Base-by-base conservation (phyloP, 1,140 invertebrate species). In the Zelostemma sp. region DNA sequence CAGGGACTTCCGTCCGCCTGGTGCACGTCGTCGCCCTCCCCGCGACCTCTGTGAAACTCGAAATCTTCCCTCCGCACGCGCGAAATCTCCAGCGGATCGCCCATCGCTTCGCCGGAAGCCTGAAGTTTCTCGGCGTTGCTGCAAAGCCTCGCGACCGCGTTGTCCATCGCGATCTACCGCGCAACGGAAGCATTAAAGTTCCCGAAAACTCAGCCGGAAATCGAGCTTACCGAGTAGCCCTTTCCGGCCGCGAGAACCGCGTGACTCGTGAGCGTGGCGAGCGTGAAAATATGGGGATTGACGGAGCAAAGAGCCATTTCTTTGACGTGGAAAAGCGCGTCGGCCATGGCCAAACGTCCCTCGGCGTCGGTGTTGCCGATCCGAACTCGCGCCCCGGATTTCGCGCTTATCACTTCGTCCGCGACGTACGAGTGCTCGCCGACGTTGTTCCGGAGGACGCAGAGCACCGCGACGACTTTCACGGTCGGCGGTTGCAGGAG, bases 221-320 rank as follows among this genome's bases (percentile, higher is more conserved):
- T n/a, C n/a, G n/a, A n/a, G n/a, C n/a, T n/a, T n/a, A n/a, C n/a
- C n/a, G n/a, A n/a, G n/a, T n/a, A n/a, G n/a, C n/a, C n/a, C n/a
- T n/a, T n/a, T n/a, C n/a, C n/a, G n/a, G n/a, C n/a, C n/a, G n/a
- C n/a, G n/a, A n/a, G n/a, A n/a, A n/a, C n/a, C n/a, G n/a, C n/a
- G n/a, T n/a, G n/a, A n/a, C n/a, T n/a, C n/a, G n/a, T n/a, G 41
- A 99, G 84, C 1, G 97, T 99, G 11, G 97, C 97, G 75, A 99
- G 91, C 0, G 97, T 99, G 72, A 97, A 95, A 14, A 99, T 85
- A 85, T 97, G 93, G 0, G 97, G 95, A 76, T 94, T 91, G 8
- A 91, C 83, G 54, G 90, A 88, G 63, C 86, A 85, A 18, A 88
- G 66, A 11, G 90, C 91, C 67, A 88, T 83, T 80, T 93, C 91